These are phyloP conservation scores for Molossus molossus DNA, from an alignment of 2,797 vertebrate species.

Conservation along the genomic window DNA sequence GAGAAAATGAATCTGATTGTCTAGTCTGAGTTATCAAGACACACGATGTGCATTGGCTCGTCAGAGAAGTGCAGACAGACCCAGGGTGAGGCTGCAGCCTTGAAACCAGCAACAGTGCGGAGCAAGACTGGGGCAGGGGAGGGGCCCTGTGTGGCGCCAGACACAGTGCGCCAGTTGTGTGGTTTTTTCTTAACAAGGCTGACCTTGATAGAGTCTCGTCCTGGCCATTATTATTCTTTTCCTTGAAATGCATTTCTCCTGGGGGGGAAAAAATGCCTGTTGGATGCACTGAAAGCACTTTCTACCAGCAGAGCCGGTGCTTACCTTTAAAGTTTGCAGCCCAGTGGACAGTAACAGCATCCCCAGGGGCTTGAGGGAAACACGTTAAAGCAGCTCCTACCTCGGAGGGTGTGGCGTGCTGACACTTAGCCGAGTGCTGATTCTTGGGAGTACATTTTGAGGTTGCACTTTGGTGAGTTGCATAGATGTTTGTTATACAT, in stretches of 20 bases:
- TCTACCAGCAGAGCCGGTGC: not conserved
- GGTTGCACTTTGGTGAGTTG: constrained; percentile 60
- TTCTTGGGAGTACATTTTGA: constrained; percentile 49
- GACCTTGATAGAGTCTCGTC: not conserved
- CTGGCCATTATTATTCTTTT: constrained; percentile 7
- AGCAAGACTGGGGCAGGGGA: not conserved
- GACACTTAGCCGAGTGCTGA: constrained; percentile 30
- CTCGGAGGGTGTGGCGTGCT: constrained; percentile 42
- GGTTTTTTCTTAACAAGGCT: constrained; percentile 4
- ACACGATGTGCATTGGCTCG: not conserved
- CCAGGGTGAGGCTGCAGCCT: not conserved
- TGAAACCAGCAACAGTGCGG: not conserved
- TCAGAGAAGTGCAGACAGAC: not conserved
- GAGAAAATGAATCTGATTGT: not conserved
- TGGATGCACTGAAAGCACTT: constrained; percentile 45
- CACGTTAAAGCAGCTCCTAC: constrained; percentile 3
- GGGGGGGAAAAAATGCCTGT: not conserved
- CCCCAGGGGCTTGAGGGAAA: constrained; percentile 18
- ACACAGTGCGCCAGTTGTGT: not conserved
- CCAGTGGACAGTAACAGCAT: constrained; percentile 40
- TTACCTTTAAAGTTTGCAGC: constrained; percentile 59
- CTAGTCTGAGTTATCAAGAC: constrained; percentile 15
- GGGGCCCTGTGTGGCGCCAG: not conserved
- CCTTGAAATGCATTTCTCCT: constrained; percentile 31
- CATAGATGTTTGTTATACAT: constrained; percentile 8